These are phyloP conservation scores for cat (Felis catus) DNA, from an alignment of 2,113 vertebrate genomes.

Conservation along the genomic window DNA sequence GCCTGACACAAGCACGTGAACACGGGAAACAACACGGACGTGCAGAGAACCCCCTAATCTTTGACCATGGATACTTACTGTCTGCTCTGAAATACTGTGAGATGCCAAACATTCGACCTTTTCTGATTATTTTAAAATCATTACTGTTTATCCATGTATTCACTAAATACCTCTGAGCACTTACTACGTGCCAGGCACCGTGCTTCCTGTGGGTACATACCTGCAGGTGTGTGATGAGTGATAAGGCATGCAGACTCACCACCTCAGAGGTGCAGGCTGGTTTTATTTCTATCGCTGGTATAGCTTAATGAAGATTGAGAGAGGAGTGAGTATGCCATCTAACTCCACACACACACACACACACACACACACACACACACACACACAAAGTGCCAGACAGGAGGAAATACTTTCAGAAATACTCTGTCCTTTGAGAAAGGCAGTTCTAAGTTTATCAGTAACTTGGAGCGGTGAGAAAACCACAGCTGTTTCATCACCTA, in stretches of 20 bases:
- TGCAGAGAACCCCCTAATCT: not conserved
- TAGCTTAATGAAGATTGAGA: not conserved
- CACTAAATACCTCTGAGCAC: not conserved
- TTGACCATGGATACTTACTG: not conserved
- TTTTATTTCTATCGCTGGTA: not conserved
- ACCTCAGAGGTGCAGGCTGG: not conserved
- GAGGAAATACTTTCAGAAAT: not conserved
- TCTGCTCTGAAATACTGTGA: not conserved
- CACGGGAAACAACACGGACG: not conserved
- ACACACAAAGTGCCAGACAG: not conserved
- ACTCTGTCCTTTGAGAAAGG: not conserved
- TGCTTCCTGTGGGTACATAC: not conserved
- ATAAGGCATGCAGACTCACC: fast-evolving
- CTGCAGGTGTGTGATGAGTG: too few species aligned
- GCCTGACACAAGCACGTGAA: not conserved
- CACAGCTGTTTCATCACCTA: not conserved
- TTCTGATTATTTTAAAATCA: not conserved
- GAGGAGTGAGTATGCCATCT: not conserved
- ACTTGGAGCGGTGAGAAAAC: not conserved
- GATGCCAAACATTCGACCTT: not conserved
- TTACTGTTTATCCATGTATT: not conserved
- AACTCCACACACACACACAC: fast-evolving
- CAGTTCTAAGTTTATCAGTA: not conserved
- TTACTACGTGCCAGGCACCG: not conserved
- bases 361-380: not conserved